A percentile compares a stretch with the other conserved stretches of the same genome.
Conservation (phyloP, 2,888 invertebrate genomes). For the Muschampia plurimacula region DNA sequence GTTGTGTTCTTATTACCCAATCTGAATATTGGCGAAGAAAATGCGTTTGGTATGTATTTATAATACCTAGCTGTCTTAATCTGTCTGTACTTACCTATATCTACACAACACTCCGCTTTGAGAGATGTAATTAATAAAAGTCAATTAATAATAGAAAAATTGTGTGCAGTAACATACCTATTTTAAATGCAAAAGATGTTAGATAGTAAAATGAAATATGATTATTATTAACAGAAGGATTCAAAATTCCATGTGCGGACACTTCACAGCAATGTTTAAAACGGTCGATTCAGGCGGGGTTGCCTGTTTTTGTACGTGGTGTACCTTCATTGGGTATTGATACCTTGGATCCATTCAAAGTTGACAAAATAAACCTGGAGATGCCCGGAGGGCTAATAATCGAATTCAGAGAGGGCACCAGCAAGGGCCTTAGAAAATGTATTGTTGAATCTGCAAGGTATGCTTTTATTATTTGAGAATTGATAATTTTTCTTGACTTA, state of each 20-base stretch:
- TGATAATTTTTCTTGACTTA: not conserved
- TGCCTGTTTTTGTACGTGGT: slow-evolving; percentile 57
- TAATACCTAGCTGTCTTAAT: not conserved
- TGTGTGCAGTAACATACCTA: not conserved
- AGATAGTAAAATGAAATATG: not conserved
- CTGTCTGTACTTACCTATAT: not conserved
- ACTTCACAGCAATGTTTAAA: slow-evolving; percentile 57
- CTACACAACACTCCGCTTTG: too few relatives aligned
- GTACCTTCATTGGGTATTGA: slow-evolving; percentile 57
- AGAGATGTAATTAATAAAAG: not conserved
- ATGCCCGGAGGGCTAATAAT: slow-evolving; percentile 59
- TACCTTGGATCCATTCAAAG: slow-evolving; percentile 59
- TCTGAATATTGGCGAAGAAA: not conserved
- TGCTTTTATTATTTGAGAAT: slow-evolving; percentile 13
- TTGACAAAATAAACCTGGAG: slow-evolving; percentile 56
- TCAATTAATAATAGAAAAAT: not conserved
- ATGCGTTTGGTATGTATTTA: not conserved
- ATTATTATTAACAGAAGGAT: slow-evolving; percentile 48
- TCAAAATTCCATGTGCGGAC: slow-evolving; percentile 54
- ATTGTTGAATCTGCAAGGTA: slow-evolving; percentile 62
- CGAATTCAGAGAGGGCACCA: slow-evolving; percentile 55
- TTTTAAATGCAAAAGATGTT: not conserved
- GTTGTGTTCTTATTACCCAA: too few relatives aligned
- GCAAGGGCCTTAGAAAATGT: slow-evolving; percentile 61
- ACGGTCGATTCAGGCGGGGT: slow-evolving; percentile 52